Evolutionary conservation across 2,113 vertebrate genomes (phyloP).

Genomic region (Indri indri): DNA sequence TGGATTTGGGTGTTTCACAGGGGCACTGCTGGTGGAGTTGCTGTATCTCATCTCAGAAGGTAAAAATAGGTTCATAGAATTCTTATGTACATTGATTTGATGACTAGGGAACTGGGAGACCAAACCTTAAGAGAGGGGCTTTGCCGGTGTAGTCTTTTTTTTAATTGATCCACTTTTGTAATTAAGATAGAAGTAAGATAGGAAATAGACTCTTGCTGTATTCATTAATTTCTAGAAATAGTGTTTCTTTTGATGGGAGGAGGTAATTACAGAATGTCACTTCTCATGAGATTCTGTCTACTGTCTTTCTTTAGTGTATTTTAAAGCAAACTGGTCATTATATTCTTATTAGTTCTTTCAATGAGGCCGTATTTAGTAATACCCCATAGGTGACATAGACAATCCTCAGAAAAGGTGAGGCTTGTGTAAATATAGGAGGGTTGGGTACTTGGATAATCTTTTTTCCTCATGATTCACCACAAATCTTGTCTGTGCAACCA

Average conservation of each 20-base stretch:
- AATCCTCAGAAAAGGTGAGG: not conserved
- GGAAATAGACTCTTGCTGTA: conserved; percentile 80
- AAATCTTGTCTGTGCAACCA: not conserved
- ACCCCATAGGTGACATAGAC: not conserved
- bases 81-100: conserved; percentile 54
- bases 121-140: conserved; percentile 72
- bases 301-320: conserved; percentile 59
- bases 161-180: conserved; percentile 85
- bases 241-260: conserved; percentile 80
- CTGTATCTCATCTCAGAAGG: conserved; percentile 89
- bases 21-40: conserved; percentile 89
- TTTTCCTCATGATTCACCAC: not conserved
- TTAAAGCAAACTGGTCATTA: conserved; percentile 46
- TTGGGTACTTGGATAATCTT: not conserved
- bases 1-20: conserved; percentile 91
- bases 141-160: conserved; percentile 64
- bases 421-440: not conserved
- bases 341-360: conserved; percentile 36
- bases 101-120: conserved; percentile 70
- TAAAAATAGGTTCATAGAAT: conserved; percentile 76
- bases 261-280: conserved; percentile 82
- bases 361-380: not conserved
- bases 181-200: conserved; percentile 87
- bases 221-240: conserved; percentile 84
- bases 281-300: conserved; percentile 63